Evolutionary conservation across 2,113 vertebrate genomes (phyloP).

Genomic region (Natator depressus): DNA sequence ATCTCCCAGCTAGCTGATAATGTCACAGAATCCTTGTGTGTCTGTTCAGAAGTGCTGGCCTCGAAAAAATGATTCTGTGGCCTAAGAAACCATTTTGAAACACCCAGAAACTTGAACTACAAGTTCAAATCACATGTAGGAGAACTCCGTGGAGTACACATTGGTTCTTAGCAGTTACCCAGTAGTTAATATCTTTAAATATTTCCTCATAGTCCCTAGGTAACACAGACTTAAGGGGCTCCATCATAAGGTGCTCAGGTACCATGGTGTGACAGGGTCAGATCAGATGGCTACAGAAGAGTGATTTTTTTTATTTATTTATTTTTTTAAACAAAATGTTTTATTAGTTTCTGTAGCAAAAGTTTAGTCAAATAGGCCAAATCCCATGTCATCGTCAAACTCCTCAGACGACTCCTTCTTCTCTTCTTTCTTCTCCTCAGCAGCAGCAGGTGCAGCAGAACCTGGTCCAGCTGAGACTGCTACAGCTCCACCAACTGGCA

Average conservation of each 20-base stretch:
- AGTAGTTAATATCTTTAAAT: not conserved
- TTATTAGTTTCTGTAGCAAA: no score
- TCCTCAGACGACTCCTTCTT: no score
- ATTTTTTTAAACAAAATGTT: no score
- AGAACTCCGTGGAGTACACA: conserved; percentile 34
- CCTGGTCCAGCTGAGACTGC: conserved; percentile 82
- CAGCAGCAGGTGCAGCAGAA: conserved; percentile 83
- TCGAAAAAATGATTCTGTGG: not conserved
- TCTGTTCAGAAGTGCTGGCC: conserved; percentile 54
- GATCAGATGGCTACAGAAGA: no score
- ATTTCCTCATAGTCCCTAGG: not conserved
- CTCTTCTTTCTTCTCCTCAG: no score
- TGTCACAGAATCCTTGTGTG: conserved; percentile 41
- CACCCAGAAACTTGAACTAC: conserved; percentile 33
- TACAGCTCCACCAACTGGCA: conserved; percentile 89
- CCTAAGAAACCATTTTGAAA: not conserved
- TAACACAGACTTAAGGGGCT: not conserved
- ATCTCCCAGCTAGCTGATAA: conserved; percentile 43
- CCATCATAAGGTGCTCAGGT: not conserved
- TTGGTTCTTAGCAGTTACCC: conserved; percentile 40
- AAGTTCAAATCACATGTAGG: conserved; percentile 46
- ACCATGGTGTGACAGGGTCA: not conserved
- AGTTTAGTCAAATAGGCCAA: no score
- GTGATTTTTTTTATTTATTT: no score
- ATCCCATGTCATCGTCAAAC: no score